phyloP scores from a whole-genome alignment of 2,797 vertebrate species.

The Acomys russatus region DNA sequence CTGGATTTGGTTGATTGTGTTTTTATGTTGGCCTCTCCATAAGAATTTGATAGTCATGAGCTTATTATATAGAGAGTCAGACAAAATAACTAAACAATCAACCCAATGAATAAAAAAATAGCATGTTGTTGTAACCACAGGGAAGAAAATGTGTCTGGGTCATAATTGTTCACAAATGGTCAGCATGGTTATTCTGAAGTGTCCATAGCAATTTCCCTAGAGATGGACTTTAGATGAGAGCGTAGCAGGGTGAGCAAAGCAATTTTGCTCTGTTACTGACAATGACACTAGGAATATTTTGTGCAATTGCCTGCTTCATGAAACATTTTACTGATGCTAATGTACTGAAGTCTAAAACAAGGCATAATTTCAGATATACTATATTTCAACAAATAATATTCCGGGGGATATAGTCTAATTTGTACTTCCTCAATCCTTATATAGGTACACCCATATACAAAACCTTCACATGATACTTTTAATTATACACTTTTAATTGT shows the following conservation, averaged over 20 bases:
- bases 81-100: neutral
- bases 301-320: fast-evolving
- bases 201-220: neutral
- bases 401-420: neutral
- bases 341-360: neutral
- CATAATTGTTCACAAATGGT: neutral
- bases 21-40: neutral
- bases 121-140: neutral
- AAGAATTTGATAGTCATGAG: slow-evolving; percentile 13
- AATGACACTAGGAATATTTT: neutral
- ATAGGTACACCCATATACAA: neutral
- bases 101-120: neutral
- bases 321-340: neutral
- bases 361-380: neutral
- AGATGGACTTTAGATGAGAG: neutral
- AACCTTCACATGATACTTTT: neutral
- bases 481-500: neutral
- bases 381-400: neutral
- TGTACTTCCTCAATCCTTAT: neutral
- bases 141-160: neutral
- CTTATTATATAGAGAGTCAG: neutral
- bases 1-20: too few species aligned
- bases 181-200: neutral
- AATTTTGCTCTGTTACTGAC: neutral
- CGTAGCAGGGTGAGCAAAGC: neutral